Evolutionary conservation across 2,888 invertebrate genomes (phyloP), one percentile per base, ranked within the genome.

Genomic region (Lysandra coridon): DNA sequence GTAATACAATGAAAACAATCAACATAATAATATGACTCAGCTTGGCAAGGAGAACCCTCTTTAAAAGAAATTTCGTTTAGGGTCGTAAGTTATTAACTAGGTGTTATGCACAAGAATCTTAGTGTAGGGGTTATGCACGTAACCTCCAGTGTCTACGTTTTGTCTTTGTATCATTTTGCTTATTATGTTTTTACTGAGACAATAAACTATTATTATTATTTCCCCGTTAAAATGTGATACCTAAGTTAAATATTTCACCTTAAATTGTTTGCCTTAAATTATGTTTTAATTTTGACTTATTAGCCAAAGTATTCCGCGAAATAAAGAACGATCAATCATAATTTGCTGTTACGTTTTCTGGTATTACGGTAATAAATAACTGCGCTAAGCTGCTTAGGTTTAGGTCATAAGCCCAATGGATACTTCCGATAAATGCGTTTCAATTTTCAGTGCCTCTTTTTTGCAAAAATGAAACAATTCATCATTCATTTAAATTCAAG

Each of bases 371-470:
- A 76, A 76, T 76, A 57, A 76, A 76, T 76, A 76, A 76, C 75
- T 76, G 7, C 33, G 2, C 53, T 76, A 76, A 76, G 76, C 76
- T 33, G 76, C 76, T 53, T 76, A 17, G 76, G 53, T 49, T 76
- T 76, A 30, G 49, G 30, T 14, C 57, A 53, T 73, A 73, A 75
- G 12, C 23, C 17, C 57, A 76, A 30, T 33, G 76, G 57, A 53
- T 53, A 30, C 75, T 75, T 75, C 73, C 78, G 73, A 78, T 79
- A 79, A 79, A 79, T 79, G 73, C 60, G 78, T 78, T 77, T 62
- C 79, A 77, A 73, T 33, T 64, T 17, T 62, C 74, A 76, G 57
- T 80, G 4, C 57, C 12, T 12, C 76, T 14, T 17, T 69, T 69
- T 69, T 69, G 23, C 64, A 12, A 3, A 30, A 64, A 10, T 30